Evolutionary conservation across 2,888 invertebrate species (phyloP).

Genomic region (Sturmia bella): DNA sequence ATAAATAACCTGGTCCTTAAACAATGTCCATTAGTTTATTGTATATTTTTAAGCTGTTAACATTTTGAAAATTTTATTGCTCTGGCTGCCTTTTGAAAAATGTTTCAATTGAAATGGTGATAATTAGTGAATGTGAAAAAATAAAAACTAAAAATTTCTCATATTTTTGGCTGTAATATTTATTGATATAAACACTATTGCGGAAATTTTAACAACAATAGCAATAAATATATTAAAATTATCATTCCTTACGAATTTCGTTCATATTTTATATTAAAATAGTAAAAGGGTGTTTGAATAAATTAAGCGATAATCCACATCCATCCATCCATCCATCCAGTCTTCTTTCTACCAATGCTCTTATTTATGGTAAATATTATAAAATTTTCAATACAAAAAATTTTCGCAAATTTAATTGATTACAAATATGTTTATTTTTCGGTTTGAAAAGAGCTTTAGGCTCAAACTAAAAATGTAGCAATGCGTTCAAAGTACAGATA

Average conservation of each 20-base stretch:
- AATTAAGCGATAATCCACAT: not conserved
- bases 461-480: too few species aligned
- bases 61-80: constrained; percentile 43
- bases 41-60: constrained; percentile 47
- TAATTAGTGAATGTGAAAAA: constrained; percentile 58
- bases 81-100: constrained; percentile 23
- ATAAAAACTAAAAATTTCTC: constrained; percentile 30
- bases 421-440: too few species aligned
- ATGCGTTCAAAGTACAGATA: too few species aligned
- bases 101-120: constrained; percentile 40
- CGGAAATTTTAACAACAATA: not conserved
- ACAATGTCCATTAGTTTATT: constrained; percentile 53
- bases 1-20: constrained; percentile 64
- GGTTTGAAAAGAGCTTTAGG: too few species aligned
- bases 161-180: constrained; percentile 6
- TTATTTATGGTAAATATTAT: too few species aligned
- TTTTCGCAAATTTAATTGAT: too few species aligned
- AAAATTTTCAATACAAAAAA: too few species aligned
- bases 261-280: not conserved
- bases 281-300: constrained; percentile 33
- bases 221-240: not conserved
- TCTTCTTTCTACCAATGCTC: too few species aligned
- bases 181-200: not conserved
- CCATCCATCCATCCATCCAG: too few species aligned
- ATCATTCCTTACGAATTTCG: not conserved